phyloP scores from a whole-genome alignment of 2,797 vertebrate genomes.

The Peromyscus eremicus region DNA sequence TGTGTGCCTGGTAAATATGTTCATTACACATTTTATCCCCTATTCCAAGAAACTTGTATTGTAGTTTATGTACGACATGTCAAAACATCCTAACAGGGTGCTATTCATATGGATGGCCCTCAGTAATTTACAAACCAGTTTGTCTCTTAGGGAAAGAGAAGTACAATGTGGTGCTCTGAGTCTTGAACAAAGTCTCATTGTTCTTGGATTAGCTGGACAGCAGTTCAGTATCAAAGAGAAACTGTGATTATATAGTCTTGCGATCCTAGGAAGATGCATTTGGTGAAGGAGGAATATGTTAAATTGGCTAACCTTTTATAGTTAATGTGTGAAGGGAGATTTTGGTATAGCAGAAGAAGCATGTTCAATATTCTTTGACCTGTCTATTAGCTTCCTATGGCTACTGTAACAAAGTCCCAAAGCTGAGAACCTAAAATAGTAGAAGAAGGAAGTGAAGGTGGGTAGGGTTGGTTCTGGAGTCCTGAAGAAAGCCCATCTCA shows the following conservation, averaged over 20 bases:
- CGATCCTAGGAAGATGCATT: not conserved
- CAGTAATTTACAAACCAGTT: slow-evolving; percentile 47
- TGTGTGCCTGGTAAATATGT: not conserved
- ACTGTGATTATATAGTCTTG: not conserved
- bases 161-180: not conserved
- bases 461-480: not conserved
- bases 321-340: not conserved
- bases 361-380: not conserved
- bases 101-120: not conserved
- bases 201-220: not conserved
- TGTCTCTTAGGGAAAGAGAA: slow-evolving; percentile 46
- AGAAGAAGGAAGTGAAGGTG: not conserved
- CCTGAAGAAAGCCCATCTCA: not conserved
- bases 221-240: not conserved
- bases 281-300: not conserved
- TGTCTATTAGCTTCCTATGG: not conserved
- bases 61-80: slow-evolving; percentile 4
- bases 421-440: not conserved
- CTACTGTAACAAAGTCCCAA: not conserved
- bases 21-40: not conserved
- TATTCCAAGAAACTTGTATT: slow-evolving; percentile 31
- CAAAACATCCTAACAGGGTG: slow-evolving; percentile 33
- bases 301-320: not conserved
- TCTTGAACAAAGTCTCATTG: slow-evolving; percentile 25
- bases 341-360: slow-evolving; percentile 12